Evolutionary conservation across 1,140 invertebrate species (phyloP).

Genomic region (Euura saliciscinereae): DNA sequence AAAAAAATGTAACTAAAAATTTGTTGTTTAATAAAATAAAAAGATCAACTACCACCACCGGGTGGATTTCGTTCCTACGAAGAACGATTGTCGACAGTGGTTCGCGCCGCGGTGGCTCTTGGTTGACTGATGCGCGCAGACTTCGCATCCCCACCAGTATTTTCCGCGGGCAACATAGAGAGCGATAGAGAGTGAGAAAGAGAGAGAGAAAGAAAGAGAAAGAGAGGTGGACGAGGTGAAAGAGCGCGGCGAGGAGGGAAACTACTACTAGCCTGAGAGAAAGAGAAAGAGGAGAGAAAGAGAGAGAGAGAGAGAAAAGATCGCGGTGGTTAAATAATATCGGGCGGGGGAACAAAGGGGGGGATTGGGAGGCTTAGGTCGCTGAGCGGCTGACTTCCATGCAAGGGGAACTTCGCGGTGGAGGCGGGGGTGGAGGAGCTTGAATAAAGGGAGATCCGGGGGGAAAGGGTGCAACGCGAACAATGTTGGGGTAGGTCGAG

Average conservation of each 20-base stretch:
- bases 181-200: not conserved
- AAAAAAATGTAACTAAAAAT: not conserved
- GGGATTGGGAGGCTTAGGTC: not conserved
- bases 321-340: conserved; percentile 9
- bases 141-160: conserved; percentile 50
- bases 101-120: conserved; percentile 55
- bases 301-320: conserved; percentile 19
- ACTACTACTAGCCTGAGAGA: conserved; percentile 22
- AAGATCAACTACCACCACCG: too few species aligned
- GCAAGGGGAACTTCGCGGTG: not conserved
- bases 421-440: not conserved
- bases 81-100: not conserved
- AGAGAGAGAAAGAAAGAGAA: conserved; percentile 20
- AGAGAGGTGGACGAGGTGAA: conserved; percentile 31
- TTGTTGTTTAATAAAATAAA: too few species aligned
- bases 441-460: conserved; percentile 18
- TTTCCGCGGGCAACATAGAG: conserved; percentile 23
- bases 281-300: conserved; percentile 31
- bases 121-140: conserved; percentile 55
- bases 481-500: conserved; percentile 45
- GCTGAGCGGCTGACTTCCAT: not conserved
- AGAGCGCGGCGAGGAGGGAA: conserved; percentile 30
- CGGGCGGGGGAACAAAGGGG: conserved; percentile 25
- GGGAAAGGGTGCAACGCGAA: conserved; percentile 37
- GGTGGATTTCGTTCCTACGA: not conserved